Conservation (phyloP, 2,113 vertebrate species). For the Trachemys scripta region DNA sequence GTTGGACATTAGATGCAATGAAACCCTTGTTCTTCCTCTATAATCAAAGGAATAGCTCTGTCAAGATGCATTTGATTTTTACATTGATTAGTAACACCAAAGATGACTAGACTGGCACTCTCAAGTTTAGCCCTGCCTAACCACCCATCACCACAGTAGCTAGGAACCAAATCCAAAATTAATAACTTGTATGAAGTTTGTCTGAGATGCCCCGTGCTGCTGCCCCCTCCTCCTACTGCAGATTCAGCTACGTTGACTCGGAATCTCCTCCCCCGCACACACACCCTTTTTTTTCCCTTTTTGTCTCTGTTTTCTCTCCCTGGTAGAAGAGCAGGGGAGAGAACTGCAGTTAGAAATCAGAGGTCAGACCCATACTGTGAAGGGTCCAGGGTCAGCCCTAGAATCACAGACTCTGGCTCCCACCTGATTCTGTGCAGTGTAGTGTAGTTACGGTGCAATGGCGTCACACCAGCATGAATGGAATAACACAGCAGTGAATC, state of each 20-base stretch:
- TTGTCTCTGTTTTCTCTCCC: background rate
- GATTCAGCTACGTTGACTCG: background rate
- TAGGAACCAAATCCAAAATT: background rate
- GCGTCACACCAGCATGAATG: background rate
- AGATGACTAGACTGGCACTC: background rate
- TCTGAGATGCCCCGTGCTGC: background rate
- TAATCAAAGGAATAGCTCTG: background rate
- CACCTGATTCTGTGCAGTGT: background rate
- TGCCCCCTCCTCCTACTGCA: background rate
- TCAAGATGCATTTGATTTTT: background rate
- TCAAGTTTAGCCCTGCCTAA: background rate
- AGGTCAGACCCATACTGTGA: background rate
- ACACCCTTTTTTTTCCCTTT: background rate
- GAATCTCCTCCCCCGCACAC: background rate
- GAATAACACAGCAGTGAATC: rapidly evolving
- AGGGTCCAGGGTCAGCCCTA: background rate
- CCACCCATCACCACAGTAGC: background rate
- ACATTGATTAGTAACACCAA: background rate
- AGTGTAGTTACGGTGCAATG: background rate
- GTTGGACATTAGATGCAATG: background rate
- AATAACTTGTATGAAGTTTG: background rate
- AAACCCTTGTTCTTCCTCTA: background rate
- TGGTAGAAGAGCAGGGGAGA: background rate
- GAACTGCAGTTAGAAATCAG: background rate
- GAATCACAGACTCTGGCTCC: background rate